phyloP scores from a whole-genome alignment of 2,888 invertebrate genomes.

The Falcaria lacertinaria region DNA sequence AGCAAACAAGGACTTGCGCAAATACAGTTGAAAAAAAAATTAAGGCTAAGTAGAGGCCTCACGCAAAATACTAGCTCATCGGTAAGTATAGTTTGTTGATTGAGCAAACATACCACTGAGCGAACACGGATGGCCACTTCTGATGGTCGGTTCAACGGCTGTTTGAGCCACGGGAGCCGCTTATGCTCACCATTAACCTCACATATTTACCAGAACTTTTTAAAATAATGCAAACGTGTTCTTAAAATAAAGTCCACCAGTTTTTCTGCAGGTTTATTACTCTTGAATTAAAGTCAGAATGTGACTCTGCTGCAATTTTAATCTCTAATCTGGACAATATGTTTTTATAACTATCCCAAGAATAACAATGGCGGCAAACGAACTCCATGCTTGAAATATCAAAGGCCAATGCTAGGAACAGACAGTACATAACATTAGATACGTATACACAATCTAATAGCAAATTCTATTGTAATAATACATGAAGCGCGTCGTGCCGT shows the following conservation, averaged over 20 bases:
- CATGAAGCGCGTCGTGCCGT: constrained; percentile 33
- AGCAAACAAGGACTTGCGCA: constrained; percentile 52
- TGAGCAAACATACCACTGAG: constrained; percentile 58
- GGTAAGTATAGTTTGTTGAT: constrained; percentile 67
- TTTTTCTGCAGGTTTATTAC: constrained; percentile 33
- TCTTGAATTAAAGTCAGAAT: constrained; percentile 33
- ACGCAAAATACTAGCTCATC: constrained; percentile 58
- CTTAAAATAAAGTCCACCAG: constrained; percentile 20
- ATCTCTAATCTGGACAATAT: constrained; percentile 35
- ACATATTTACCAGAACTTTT: constrained; percentile 27
- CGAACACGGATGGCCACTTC: constrained; percentile 66
- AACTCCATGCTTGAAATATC: constrained; percentile 43
- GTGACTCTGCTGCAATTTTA: constrained; percentile 37
- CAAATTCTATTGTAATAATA: constrained; percentile 53
- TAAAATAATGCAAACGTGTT: constrained; percentile 34
- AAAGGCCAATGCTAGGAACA: constrained; percentile 51
- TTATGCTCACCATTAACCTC: constrained; percentile 26
- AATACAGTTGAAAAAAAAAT: constrained; percentile 56
- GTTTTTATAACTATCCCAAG: constrained; percentile 27
- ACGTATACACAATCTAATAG: constrained; percentile 48
- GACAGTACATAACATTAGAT: constrained; percentile 43
- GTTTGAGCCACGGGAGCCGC: constrained; percentile 53
- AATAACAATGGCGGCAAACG: constrained; percentile 59
- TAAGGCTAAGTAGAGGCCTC: constrained; percentile 57
- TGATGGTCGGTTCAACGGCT: constrained; percentile 52